phyloP scores from a whole-genome alignment of 2,888 invertebrate genomes.

The Nephrotoma flavescens region DNA sequence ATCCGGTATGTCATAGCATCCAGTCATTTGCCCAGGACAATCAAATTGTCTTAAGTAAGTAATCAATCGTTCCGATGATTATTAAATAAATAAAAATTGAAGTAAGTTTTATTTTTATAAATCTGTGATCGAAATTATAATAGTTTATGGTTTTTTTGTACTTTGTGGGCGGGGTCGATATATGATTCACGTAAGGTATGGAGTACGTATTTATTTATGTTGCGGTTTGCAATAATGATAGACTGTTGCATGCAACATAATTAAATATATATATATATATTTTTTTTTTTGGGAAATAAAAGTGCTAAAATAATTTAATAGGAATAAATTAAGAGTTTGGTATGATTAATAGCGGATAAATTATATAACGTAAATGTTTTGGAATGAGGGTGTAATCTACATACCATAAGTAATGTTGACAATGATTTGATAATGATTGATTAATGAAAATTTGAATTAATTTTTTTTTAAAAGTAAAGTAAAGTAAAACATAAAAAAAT shows the following conservation, averaged over 20 bases:
- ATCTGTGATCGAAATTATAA: not conserved
- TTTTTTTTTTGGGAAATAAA: not conserved
- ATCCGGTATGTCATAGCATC: conserved; percentile 11
- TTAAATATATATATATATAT: too few relatives aligned
- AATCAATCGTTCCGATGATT: not conserved
- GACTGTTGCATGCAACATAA: not conserved
- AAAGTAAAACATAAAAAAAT: not conserved
- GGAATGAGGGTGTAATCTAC: not conserved
- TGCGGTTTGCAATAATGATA: not conserved
- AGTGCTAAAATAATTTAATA: not conserved
- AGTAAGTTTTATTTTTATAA: not conserved
- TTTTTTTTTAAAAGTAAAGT: not conserved
- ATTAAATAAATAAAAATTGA: not conserved
- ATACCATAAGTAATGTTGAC: not conserved
- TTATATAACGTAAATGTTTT: not conserved
- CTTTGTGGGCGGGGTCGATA: not conserved
- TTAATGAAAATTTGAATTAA: not conserved
- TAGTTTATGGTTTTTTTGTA: not conserved
- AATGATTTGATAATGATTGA: not conserved
- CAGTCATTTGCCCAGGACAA: conserved; percentile 2
- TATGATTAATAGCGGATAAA: not conserved
- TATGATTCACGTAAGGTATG: not conserved
- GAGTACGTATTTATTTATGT: not conserved
- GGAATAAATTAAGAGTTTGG: not conserved
- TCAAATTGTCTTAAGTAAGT: conserved; percentile 4